Evolutionary conservation across 2,888 invertebrate genomes (phyloP).

Genomic region (Dorcus parallelipipedus): DNA sequence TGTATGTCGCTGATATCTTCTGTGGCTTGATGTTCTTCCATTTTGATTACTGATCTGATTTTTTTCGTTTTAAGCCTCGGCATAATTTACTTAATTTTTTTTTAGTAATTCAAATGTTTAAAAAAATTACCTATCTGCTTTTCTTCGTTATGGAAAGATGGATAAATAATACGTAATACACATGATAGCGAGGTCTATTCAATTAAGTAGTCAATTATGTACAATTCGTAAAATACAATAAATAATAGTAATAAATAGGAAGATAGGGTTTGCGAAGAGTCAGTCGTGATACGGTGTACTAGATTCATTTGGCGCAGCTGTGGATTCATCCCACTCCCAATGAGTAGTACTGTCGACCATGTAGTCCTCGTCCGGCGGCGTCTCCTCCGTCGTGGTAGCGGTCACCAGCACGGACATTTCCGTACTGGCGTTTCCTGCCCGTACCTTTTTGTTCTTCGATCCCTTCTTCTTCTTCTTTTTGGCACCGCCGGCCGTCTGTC

Average conservation of each 20-base stretch:
- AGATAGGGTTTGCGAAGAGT: constrained; percentile 26
- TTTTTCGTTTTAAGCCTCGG: no score
- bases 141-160: no score
- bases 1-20: no score
- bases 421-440: constrained; percentile 43
- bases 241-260: constrained; percentile 49
- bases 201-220: constrained; percentile 43
- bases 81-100: no score
- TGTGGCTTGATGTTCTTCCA: no score
- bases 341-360: constrained; percentile 46
- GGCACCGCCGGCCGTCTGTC: constrained; percentile 32
- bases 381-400: constrained; percentile 48
- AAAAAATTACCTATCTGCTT: no score
- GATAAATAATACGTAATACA: no score
- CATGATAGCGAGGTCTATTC: constrained; percentile 39
- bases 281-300: constrained; percentile 40
- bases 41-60: no score
- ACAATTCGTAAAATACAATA: constrained; percentile 47
- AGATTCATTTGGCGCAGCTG: constrained; percentile 36
- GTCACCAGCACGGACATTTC: constrained; percentile 34
- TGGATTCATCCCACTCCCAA: constrained; percentile 47
- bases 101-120: no score
- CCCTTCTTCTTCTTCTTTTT: constrained; percentile 51
- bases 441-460: constrained; percentile 51
- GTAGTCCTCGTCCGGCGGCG: constrained; percentile 50